Evolutionary conservation across 2,888 invertebrate species (phyloP).

Genomic region (Lamellibrachia columna): DNA sequence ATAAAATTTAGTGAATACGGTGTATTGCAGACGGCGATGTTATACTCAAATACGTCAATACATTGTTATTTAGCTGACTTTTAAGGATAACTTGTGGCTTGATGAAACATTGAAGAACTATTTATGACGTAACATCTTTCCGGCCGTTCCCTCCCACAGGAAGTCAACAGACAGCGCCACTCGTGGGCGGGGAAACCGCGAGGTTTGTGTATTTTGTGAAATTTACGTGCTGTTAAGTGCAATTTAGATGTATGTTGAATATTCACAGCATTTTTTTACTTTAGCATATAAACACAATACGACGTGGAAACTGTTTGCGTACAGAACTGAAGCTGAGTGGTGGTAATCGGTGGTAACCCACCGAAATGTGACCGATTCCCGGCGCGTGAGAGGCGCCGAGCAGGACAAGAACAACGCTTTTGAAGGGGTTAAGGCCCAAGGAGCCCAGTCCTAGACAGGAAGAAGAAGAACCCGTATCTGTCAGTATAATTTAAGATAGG

Average conservation of each 20-base stretch:
- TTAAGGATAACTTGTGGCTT: background rate
- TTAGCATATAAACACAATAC: background rate
- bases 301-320: background rate
- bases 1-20: background rate
- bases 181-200: background rate
- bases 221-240: background rate
- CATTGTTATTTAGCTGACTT: background rate
- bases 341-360: too few relatives aligned
- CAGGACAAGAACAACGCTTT: too few relatives aligned
- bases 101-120: constrained; percentile 4
- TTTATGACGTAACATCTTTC: constrained; percentile 12
- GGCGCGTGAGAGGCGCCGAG: too few relatives aligned
- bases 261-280: background rate
- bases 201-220: background rate
- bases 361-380: too few relatives aligned
- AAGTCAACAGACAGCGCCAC: background rate
- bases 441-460: too few relatives aligned
- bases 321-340: background rate
- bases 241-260: background rate
- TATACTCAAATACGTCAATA: background rate
- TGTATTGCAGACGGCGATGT: background rate
- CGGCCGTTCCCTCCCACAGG: background rate
- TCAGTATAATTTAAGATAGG: too few relatives aligned
- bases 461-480: too few relatives aligned
- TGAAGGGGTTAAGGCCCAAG: too few relatives aligned